phyloP scores from a whole-genome alignment of 2,113 vertebrate genomes.

The Theropithecus gelada region DNA sequence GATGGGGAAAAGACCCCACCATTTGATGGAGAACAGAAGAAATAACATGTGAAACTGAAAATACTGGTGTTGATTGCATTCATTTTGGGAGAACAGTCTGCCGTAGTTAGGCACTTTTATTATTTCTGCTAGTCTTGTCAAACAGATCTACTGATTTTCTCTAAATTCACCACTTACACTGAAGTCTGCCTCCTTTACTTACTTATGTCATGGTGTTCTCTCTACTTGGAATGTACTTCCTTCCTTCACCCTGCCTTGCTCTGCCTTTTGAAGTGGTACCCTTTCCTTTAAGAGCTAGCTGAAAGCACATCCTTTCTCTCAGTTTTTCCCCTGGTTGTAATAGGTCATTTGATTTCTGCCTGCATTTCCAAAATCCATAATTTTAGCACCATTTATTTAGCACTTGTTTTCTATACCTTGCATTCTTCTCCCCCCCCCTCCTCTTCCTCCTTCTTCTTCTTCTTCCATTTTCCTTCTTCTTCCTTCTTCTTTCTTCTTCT shows the following conservation, averaged over 20 bases:
- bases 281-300: not conserved
- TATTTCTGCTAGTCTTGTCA: not conserved
- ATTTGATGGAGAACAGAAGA: not conserved
- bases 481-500: too few relatives aligned
- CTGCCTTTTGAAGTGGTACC: not conserved
- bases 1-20: not conserved
- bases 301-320: not conserved
- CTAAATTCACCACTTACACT: not conserved
- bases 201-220: not conserved
- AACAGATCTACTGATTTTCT: not conserved
- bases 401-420: not conserved
- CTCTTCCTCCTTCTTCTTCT: accelerated
- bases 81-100: not conserved
- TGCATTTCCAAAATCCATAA: not conserved
- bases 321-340: not conserved
- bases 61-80: not conserved
- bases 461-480: too few relatives aligned
- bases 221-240: not conserved
- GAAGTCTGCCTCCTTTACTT: not conserved
- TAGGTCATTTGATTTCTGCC: not conserved
- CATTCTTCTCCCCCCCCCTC: not conserved
- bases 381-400: not conserved
- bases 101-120: not conserved
- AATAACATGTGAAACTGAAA: not conserved
- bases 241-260: not conserved